These are phyloP conservation scores for Planiliza haematocheilus DNA, from an alignment of 2,113 vertebrate genomes.

Conservation along the genomic window DNA sequence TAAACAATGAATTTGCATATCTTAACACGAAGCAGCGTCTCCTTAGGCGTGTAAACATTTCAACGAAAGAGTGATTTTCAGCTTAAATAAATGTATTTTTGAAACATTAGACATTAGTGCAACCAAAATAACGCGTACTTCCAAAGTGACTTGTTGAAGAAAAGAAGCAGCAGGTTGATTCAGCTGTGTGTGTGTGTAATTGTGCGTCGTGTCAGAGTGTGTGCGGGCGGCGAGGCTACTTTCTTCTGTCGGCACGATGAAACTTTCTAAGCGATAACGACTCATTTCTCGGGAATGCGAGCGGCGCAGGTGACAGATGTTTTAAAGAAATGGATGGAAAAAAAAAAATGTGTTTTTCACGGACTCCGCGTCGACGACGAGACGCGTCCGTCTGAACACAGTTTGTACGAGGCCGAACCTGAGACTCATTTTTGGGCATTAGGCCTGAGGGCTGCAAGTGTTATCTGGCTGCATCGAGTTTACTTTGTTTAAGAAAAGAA, in stretches of 20 bases:
- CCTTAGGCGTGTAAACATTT: too few species aligned
- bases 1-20: too few species aligned
- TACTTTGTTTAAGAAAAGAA: constrained; percentile 84
- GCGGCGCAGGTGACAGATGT: constrained; percentile 52
- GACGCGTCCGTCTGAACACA: constrained; percentile 66
- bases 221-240: constrained; percentile 6
- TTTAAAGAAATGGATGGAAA: constrained; percentile 40
- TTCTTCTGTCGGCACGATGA: constrained; percentile 20
- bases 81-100: too few species aligned
- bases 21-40: too few species aligned
- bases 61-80: too few species aligned
- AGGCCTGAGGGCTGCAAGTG: constrained; percentile 78
- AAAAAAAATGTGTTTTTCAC: constrained; percentile 13
- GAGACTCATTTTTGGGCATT: constrained; percentile 80
- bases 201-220: background rate
- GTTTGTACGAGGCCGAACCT: constrained; percentile 64
- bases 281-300: constrained; percentile 48
- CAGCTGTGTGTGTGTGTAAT: constrained; percentile 15
- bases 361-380: constrained; percentile 42
- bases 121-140: background rate
- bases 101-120: too few species aligned
- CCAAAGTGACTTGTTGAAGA: background rate
- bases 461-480: constrained; percentile 84
- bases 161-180: background rate
- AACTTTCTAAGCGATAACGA: constrained; percentile 21